Percentiles rank a stretch among this genome's conserved stretches.
Conservation (phyloP, 2,888 invertebrate genomes). For the Melipona beecheii region DNA sequence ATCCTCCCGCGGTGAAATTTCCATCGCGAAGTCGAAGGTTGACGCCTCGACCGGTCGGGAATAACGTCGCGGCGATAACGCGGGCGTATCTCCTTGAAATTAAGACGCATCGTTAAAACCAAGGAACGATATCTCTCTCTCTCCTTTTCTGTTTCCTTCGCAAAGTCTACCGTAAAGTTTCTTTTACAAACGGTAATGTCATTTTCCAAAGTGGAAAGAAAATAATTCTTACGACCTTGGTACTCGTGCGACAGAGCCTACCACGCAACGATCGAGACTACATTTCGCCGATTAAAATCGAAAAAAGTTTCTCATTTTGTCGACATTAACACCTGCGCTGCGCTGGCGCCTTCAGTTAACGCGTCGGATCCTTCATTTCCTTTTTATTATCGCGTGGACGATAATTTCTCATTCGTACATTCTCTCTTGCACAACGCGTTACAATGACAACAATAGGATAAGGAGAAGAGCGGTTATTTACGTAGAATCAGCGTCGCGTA, state of each 20-base stretch:
- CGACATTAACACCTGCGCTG: neutral
- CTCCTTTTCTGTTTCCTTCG: neutral
- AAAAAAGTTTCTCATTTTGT: slow-evolving; percentile 30
- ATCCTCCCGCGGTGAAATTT: slow-evolving; percentile 11
- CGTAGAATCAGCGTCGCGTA: neutral
- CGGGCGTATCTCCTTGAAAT: slow-evolving; percentile 21
- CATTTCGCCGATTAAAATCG: slow-evolving; percentile 34
- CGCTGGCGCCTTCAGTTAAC: neutral
- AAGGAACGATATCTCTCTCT: neutral
- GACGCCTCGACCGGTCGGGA: slow-evolving; percentile 8
- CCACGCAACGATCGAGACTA: slow-evolving; percentile 34
- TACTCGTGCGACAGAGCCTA: slow-evolving; percentile 51
- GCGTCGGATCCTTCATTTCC: too few species aligned
- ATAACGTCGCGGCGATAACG: neutral
- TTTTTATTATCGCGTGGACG: neutral
- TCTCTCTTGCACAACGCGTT: neutral
- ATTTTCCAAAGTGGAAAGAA: neutral
- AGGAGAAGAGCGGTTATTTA: neutral
- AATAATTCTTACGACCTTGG: slow-evolving; percentile 56
- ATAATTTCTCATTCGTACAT: slow-evolving; percentile 1
- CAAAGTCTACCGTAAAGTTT: neutral
- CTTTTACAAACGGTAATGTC: too few species aligned
- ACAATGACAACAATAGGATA: neutral
- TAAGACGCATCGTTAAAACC: slow-evolving; percentile 2
- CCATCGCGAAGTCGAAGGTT: slow-evolving; percentile 6